Conservation (phyloP, 2,888 invertebrate species). For the Rhorus exstirpatorius region DNA sequence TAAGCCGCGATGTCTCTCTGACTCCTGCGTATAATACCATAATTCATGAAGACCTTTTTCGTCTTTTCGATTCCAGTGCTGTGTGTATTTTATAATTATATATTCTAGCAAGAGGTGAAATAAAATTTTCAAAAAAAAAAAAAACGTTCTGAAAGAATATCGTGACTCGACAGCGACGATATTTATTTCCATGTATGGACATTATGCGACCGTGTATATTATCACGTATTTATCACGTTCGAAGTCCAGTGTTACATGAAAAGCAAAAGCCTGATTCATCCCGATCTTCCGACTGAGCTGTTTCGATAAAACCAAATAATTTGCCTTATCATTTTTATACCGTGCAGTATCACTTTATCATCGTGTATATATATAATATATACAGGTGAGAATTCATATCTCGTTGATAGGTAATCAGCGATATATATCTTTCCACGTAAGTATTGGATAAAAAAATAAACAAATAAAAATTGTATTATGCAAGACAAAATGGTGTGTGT, state of each 20-base stretch:
- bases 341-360: neutral
- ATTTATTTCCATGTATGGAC: slow-evolving; percentile 18
- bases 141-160: slow-evolving; percentile 3
- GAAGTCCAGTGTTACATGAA: neutral
- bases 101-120: too few species aligned
- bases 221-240: neutral
- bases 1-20: slow-evolving; percentile 2
- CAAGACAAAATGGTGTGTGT: too few species aligned
- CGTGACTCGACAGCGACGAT: neutral
- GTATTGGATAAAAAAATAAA: neutral
- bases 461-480: neutral
- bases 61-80: too few species aligned
- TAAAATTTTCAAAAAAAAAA: neutral
- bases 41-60: slow-evolving; percentile 5
- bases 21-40: too few species aligned
- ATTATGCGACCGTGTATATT: neutral
- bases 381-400: neutral
- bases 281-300: neutral
- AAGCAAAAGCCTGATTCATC: neutral
- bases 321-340: neutral
- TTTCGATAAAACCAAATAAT: neutral
- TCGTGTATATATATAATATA: too few species aligned
- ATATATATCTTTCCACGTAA: neutral
- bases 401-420: neutral
- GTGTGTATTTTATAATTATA: too few species aligned